Evolutionary conservation across 2,888 invertebrate species (phyloP).

Genomic region (Drosophila neotestacea): DNA sequence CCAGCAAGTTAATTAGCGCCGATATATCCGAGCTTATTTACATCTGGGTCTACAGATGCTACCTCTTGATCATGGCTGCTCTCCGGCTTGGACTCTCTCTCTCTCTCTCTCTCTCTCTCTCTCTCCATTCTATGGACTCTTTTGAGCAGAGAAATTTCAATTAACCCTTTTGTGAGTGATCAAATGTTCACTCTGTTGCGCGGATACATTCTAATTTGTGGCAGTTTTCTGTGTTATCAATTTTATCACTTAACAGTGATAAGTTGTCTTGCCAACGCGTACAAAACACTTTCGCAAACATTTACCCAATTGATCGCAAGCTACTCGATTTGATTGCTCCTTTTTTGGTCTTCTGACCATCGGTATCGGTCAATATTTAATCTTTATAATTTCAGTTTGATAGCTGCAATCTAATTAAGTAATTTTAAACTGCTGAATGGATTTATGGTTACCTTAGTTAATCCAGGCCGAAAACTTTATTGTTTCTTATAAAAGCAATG

Average conservation of each 20-base stretch:
- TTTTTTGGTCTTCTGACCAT: background rate
- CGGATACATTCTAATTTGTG: constrained; percentile 23
- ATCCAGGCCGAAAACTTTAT: background rate
- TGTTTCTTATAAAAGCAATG: background rate
- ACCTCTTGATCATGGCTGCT: background rate
- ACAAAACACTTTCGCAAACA: constrained; percentile 33
- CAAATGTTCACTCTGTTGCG: constrained; percentile 3
- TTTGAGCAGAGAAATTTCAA: constrained; percentile 5
- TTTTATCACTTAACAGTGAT: constrained; percentile 51
- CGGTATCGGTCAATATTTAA: constrained; percentile 51
- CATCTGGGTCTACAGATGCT: constrained; percentile 37
- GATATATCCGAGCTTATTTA: constrained; percentile 54
- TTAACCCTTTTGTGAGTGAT: background rate
- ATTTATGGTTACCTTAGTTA: constrained; percentile 26
- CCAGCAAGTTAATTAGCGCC: constrained; percentile 66
- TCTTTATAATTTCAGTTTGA: constrained; percentile 24
- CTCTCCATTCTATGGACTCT: background rate
- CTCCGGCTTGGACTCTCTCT: background rate
- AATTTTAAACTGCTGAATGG: background rate
- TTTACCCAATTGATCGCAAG: constrained; percentile 17
- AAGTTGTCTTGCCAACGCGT: constrained; percentile 15
- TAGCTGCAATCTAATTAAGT: constrained; percentile 16
- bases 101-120: background rate
- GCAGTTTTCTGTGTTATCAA: constrained; percentile 8
- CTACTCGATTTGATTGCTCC: constrained; percentile 10